Percentiles rank a stretch among this genome's conserved stretches.
Evolutionary conservation across 2,888 invertebrate genomes (phyloP).

Genomic region (Halocaridina rubra): DNA sequence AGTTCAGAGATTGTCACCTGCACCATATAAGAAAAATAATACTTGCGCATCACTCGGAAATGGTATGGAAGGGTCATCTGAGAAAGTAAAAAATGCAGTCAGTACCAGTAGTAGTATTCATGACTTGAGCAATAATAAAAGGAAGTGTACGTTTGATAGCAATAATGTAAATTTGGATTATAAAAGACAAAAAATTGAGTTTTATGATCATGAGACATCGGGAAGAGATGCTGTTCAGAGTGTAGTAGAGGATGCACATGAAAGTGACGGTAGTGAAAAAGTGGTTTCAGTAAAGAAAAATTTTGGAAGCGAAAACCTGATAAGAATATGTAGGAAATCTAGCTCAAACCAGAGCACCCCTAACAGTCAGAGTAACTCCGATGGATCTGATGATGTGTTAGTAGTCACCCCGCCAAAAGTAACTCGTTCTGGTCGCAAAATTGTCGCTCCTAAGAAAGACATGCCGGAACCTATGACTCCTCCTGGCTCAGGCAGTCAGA

Average conservation of each 20-base stretch:
- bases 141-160: neutral
- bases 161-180: neutral
- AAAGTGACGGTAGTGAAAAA: neutral
- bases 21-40: neutral
- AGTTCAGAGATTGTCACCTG: neutral
- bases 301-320: too few species aligned
- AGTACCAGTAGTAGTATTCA: neutral
- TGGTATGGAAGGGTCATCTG: neutral
- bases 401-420: slow-evolving; percentile 44
- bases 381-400: neutral
- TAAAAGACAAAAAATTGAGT: neutral
- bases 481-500: slow-evolving; percentile 12
- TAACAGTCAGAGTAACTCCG: neutral
- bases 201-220: neutral
- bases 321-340: too few species aligned
- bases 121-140: slow-evolving; percentile 17
- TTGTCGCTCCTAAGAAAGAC: slow-evolving; percentile 60
- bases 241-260: neutral
- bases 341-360: neutral
- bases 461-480: slow-evolving; percentile 63
- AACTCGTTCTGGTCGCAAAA: slow-evolving; percentile 59
- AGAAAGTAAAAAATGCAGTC: neutral
- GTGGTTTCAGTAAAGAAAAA: neutral
- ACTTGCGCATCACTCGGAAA: neutral
- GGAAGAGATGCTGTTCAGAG: slow-evolving; percentile 7